Evolutionary conservation across 2,797 vertebrate genomes (phyloP).

Genomic region (Pangasius mekongensis): DNA sequence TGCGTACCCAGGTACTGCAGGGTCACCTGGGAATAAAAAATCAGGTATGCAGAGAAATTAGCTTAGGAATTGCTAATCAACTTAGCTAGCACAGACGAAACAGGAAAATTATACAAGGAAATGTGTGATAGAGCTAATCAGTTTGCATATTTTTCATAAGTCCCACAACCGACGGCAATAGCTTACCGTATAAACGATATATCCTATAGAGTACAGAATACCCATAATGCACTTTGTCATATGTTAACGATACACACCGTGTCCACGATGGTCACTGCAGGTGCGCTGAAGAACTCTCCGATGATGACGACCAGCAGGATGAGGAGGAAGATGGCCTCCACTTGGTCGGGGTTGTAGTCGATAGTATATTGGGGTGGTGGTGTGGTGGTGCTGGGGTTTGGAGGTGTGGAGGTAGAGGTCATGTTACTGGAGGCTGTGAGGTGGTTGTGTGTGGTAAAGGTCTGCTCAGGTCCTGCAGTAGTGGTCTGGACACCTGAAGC

Average conservation of each 20-base stretch:
- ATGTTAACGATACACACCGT: conserved; percentile 69
- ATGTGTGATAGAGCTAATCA: not conserved
- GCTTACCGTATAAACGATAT: not conserved
- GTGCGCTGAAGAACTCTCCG: conserved; percentile 97
- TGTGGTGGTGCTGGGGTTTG: not conserved
- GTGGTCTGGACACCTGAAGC: not conserved
- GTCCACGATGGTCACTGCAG: conserved; percentile 95
- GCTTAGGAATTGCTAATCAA: not conserved
- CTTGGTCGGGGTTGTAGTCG: conserved; percentile 81
- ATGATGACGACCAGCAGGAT: conserved; percentile 93
- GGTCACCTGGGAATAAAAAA: conserved; percentile 72
- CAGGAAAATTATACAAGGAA: not conserved
- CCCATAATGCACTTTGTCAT: not conserved
- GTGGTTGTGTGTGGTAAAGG: not conserved
- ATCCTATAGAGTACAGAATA: not conserved
- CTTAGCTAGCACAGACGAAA: not conserved
- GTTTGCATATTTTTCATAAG: not conserved
- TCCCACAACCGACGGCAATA: not conserved
- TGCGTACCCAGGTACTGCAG: conserved; percentile 92
- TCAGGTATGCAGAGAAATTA: not conserved
- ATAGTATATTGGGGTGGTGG: conserved; percentile 65
- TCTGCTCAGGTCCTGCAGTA: not conserved
- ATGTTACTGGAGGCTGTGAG: not conserved
- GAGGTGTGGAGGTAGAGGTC: conserved; percentile 40
- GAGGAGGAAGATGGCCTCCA: conserved; percentile 90